A percentile compares a stretch with the other conserved stretches of the same genome.
phyloP scores from a whole-genome alignment of 2,113 vertebrate species.

The Lutjanus erythropterus region DNA sequence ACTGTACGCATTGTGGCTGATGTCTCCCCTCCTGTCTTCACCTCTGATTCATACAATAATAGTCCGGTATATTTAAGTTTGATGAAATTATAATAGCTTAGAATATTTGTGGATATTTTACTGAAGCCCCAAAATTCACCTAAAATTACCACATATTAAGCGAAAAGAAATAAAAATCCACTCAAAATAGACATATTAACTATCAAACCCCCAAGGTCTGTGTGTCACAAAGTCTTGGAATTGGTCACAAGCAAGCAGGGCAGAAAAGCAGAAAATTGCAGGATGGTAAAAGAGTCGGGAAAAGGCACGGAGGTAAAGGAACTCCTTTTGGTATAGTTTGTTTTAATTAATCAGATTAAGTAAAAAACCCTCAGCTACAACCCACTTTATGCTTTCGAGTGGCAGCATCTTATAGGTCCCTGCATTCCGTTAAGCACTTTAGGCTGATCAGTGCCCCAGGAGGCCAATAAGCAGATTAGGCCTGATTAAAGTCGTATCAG shows the following conservation, averaged over 20 bases:
- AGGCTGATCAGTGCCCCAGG: conserved; percentile 83
- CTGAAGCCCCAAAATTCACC: no score
- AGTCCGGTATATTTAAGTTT: no score
- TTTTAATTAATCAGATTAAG: conserved; percentile 82
- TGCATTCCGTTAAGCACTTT: conserved; percentile 85
- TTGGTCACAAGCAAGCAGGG: not conserved
- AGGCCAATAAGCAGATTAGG: conserved; percentile 88
- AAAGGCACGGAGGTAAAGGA: conserved; percentile 2
- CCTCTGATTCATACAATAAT: no score
- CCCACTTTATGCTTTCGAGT: conserved; percentile 81
- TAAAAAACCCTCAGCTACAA: conserved; percentile 62
- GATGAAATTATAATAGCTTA: no score
- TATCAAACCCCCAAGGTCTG: not conserved
- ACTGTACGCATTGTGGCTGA: no score
- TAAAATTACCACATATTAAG: not conserved
- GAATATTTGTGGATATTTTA: no score
- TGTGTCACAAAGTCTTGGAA: not conserved
- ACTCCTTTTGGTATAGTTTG: conserved; percentile 69
- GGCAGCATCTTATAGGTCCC: conserved; percentile 79
- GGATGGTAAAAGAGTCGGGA: not conserved
- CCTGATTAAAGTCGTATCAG: conserved; percentile 89
- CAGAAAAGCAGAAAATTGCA: not conserved
- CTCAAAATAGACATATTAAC: not conserved
- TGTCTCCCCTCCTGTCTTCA: no score
- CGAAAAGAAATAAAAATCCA: not conserved